Evolutionary conservation across 2,113 vertebrate species (phyloP).

Genomic region (Rhea americana): DNA sequence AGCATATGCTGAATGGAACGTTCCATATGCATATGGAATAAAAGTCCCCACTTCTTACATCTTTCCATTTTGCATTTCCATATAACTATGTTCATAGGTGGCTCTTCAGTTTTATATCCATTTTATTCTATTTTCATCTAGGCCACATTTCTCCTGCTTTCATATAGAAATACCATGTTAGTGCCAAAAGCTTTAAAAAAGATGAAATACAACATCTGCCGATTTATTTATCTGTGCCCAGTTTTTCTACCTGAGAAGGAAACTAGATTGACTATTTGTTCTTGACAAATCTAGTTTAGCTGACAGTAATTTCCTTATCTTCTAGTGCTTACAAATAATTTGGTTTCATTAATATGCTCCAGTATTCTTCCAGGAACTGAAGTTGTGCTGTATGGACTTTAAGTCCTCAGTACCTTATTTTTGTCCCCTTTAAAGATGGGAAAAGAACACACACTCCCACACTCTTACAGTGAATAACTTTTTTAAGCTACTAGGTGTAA

Average conservation of each 20-base stretch:
- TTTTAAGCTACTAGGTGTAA: neutral
- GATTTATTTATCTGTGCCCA: neutral
- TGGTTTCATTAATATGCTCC: slow-evolving; percentile 12
- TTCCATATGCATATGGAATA: neutral
- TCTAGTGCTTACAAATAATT: slow-evolving; percentile 22
- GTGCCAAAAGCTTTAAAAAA: neutral
- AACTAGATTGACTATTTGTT: slow-evolving; percentile 31
- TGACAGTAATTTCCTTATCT: slow-evolving; percentile 48
- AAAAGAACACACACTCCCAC: neutral
- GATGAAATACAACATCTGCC: neutral
- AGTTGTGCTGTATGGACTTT: neutral
- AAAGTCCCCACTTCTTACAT: neutral
- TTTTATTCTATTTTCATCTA: neutral
- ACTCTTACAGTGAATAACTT: neutral
- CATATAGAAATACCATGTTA: neutral
- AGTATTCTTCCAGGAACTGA: neutral
- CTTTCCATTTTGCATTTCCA: neutral
- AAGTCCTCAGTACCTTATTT: neutral
- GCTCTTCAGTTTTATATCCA: neutral
- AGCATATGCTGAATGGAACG: neutral
- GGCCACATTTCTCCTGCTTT: neutral
- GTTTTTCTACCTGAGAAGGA: neutral
- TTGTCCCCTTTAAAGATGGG: neutral
- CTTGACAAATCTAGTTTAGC: slow-evolving; percentile 46
- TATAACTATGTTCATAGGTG: neutral